These are phyloP conservation scores for Polietes domitor DNA, from an alignment of 2,888 invertebrate species.

Conservation along the genomic window DNA sequence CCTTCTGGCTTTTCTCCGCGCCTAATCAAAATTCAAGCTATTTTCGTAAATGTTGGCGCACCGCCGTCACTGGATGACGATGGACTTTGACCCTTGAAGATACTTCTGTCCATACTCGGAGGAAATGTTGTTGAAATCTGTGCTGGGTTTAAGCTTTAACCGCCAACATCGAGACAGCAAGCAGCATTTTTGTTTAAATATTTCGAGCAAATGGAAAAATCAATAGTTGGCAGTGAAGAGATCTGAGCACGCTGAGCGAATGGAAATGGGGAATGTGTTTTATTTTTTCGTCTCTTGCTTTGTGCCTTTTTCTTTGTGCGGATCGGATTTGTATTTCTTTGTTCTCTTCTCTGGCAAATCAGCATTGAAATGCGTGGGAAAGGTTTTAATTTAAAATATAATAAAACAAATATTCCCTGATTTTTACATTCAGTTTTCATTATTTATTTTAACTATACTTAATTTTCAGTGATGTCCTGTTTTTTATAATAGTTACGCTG, in stretches of 20 bases:
- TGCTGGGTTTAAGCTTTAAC: background rate
- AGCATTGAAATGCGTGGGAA: constrained; percentile 62
- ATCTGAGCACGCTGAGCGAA: background rate
- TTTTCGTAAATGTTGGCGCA: constrained; percentile 53
- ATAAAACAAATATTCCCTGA: too few species aligned
- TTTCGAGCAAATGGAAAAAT: constrained; percentile 54
- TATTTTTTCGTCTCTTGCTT: too few species aligned
- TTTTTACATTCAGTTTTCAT: too few species aligned
- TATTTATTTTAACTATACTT: too few species aligned
- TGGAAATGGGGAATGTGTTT: background rate
- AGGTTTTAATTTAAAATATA: constrained; percentile 64
- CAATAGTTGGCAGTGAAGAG: constrained; percentile 39
- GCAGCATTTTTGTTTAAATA: background rate
- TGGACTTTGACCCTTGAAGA: too few species aligned
- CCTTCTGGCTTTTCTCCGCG: constrained; percentile 50
- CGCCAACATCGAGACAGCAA: background rate
- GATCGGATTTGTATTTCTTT: background rate
- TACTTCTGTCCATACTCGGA: too few species aligned
- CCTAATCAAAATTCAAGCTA: constrained; percentile 62
- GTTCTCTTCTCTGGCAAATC: background rate
- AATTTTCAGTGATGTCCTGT: too few species aligned
- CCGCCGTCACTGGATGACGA: background rate
- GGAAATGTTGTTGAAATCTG: too few species aligned
- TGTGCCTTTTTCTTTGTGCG: background rate
- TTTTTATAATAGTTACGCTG: too few species aligned